These are phyloP conservation scores for Galago senegalensis DNA, from an alignment of 2,797 vertebrate species.

Conservation along the genomic window DNA sequence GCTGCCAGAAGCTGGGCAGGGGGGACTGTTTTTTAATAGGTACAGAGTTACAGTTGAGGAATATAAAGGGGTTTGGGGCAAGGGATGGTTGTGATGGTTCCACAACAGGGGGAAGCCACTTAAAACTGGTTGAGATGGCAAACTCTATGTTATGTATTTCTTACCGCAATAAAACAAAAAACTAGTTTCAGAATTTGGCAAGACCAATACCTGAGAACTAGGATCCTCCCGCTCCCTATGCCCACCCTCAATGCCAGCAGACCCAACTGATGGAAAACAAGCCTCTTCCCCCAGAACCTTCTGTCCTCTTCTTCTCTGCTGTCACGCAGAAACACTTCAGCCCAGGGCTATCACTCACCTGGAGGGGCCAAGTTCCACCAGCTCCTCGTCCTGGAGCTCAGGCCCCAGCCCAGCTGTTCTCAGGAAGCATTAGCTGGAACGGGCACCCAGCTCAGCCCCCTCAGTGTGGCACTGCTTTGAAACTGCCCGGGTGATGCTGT, in stretches of 20 bases:
- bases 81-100: not conserved
- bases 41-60: not conserved
- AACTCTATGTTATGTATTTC: not conserved
- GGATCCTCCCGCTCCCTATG: not conserved
- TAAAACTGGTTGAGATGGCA: not conserved
- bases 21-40: not conserved
- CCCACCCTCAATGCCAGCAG: not conserved
- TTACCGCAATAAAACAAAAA: not conserved
- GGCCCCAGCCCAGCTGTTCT: not conserved
- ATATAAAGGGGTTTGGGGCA: not conserved
- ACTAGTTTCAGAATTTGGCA: not conserved
- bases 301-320: not conserved
- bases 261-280: not conserved
- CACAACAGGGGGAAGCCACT: not conserved
- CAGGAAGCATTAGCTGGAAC: not conserved
- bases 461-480: not conserved
- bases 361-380: not conserved
- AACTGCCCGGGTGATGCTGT: no score
- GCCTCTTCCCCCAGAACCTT: not conserved
- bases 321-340: not conserved
- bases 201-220: not conserved
- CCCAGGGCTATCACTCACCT: not conserved
- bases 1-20: not conserved
- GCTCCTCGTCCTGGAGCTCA: not conserved
- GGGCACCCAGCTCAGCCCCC: not conserved